A percentile compares a stretch with the other conserved stretches of the same genome.
Evolutionary conservation across 2,113 vertebrate species (phyloP).

Genomic region (Daboia siamensis): DNA sequence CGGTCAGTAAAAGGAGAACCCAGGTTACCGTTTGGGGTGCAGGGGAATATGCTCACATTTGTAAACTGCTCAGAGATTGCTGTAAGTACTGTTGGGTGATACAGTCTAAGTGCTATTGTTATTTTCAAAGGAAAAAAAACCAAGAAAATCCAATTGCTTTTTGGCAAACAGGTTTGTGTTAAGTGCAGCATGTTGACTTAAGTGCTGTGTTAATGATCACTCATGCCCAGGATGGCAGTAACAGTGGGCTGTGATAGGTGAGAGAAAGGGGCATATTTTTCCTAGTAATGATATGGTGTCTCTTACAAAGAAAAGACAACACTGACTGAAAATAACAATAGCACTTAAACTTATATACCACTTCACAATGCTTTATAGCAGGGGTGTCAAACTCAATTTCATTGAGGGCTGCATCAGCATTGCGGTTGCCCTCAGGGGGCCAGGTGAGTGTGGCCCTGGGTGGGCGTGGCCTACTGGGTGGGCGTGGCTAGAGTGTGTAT

Average conservation of each 20-base stretch:
- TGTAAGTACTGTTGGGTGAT: neutral
- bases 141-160: neutral
- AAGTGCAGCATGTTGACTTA: neutral
- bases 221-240: neutral
- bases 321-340: neutral
- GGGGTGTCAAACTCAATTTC: no score
- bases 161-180: neutral
- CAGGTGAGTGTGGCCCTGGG: no score
- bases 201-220: neutral
- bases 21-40: rapidly evolving
- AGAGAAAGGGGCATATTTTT: neutral
- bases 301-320: neutral
- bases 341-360: no score
- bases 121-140: neutral
- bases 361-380: no score
- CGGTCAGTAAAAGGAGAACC: neutral
- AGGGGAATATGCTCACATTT: neutral
- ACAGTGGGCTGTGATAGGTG: neutral
- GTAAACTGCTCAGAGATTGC: neutral
- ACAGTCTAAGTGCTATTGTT: no score
- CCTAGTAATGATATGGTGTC: neutral
- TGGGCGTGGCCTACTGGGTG: no score
- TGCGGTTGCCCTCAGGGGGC: no score
- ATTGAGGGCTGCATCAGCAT: no score
- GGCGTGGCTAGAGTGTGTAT: no score